A percentile compares a stretch with the other conserved stretches of the same genome.
These are phyloP conservation scores for Digitonthophagus gazella DNA, from an alignment of 2,888 invertebrate species.

Conservation along the genomic window DNA sequence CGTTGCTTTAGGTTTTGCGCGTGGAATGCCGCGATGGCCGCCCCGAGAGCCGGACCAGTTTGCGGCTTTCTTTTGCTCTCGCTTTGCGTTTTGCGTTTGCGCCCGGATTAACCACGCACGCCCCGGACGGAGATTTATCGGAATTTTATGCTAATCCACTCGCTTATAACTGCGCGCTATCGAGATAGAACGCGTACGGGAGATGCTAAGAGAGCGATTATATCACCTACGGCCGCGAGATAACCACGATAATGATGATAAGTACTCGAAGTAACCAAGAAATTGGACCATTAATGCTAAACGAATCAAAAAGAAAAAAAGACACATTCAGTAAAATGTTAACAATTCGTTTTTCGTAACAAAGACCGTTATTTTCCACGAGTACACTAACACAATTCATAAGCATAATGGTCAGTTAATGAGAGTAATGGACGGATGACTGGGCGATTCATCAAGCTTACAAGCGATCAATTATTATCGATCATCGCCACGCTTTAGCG, in stretches of 20 bases:
- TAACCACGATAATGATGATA: background rate
- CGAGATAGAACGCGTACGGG: background rate
- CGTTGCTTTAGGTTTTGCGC: background rate
- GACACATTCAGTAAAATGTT: too few relatives aligned
- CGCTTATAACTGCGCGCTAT: background rate
- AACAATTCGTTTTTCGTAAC: background rate
- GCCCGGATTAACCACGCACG: background rate
- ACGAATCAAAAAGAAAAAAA: too few relatives aligned
- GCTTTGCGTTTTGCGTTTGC: background rate
- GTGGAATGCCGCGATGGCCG: background rate
- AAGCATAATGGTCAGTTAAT: constrained; percentile 14
- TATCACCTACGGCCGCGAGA: background rate
- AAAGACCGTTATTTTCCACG: background rate
- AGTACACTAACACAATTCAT: background rate
- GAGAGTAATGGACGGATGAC: constrained; percentile 14
- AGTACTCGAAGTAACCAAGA: too few relatives aligned
- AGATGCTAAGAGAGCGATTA: background rate
- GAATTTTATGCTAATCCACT: background rate
- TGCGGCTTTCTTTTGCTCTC: background rate
- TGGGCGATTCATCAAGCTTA: constrained; percentile 13
- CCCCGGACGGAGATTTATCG: background rate
- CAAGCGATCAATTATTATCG: constrained; percentile 13
- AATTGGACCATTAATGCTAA: too few relatives aligned
- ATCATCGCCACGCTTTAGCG: background rate
- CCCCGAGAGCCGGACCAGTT: background rate